Evolutionary conservation across 2,797 vertebrate species (phyloP), one percentile per base, ranked within the genome.

Genomic region (Sebastes trivittatus): DNA sequence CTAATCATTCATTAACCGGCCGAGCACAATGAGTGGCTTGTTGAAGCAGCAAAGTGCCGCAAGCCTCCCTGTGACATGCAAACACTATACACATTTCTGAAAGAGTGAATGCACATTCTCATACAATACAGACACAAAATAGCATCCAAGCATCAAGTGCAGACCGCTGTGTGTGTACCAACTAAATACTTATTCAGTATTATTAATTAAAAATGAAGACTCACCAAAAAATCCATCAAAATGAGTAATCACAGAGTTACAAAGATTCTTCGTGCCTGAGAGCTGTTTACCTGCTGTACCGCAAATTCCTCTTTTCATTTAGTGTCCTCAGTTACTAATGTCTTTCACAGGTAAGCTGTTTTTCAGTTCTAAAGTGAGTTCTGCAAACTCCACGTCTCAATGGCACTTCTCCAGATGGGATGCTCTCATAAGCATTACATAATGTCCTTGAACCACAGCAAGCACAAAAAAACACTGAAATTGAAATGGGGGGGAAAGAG

Each of bases 381-480:
- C 73, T 88, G 81, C 71, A 89, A 91, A 90, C 89, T 86, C 83
- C 0, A 66, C 20, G 64, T 90, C 89, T 94, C 88, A 77, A 86
- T 86, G 88, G 88, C 88, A 89, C 91, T 93, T 92, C 88, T 94
- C 93, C 91, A 89, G 91, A 92, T 91, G 91, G 86, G 92, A 77
- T 84, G 83, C 93, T 91, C 89, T 94, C 85, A 84, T 87, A 85
- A 83, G 82, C 80, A 79, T 94, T 94, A 85, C 85, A 91, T 94
- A 95, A 95, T 77, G 89, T 90, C 93, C 92, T 95, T 92, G 84
- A 94, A 90, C 85, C 74, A 84, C 80, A 75, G 75, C 80, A 83
- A 87, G 87, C 84, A 91, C 84, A 87, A 42, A 82, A 82, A 86
- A 87, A 83, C 30, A 80, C 49, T 82, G 66, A 83, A 87, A 92